phyloP scores from a whole-genome alignment of 2,888 invertebrate genomes.

The Odontomyia ornata region DNA sequence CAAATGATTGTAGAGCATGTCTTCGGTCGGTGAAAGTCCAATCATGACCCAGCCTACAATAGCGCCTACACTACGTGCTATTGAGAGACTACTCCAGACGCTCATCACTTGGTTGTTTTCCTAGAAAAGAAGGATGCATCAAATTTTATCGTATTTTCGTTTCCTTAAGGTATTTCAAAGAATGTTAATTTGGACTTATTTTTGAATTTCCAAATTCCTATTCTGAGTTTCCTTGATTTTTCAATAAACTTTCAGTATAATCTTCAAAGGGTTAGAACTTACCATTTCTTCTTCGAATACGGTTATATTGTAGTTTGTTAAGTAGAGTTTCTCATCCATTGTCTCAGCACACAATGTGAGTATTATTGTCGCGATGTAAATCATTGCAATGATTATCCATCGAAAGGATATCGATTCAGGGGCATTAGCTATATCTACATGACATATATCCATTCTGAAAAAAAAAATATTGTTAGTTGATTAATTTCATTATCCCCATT shows the following conservation, averaged over 20 bases:
- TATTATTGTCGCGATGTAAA: slow-evolving; percentile 64
- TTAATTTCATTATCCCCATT: not conserved
- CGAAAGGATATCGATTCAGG: slow-evolving; percentile 63
- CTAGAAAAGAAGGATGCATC: slow-evolving; percentile 51
- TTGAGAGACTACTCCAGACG: slow-evolving; percentile 67
- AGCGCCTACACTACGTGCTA: slow-evolving; percentile 67
- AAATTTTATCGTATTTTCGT: not conserved
- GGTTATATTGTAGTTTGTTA: slow-evolving; percentile 60
- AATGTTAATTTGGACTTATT: not conserved
- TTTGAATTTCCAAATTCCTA: too few species aligned
- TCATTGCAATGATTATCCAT: slow-evolving; percentile 64
- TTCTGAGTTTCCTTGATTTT: too few species aligned
- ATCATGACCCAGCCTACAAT: slow-evolving; percentile 68
- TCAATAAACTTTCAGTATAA: too few species aligned
- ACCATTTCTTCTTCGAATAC: slow-evolving; percentile 62
- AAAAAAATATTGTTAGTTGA: not conserved
- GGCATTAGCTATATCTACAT: slow-evolving; percentile 61
- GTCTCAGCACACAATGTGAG: slow-evolving; percentile 63
- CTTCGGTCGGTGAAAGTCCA: slow-evolving; percentile 65
- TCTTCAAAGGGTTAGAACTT: too few species aligned
- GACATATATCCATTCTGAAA: slow-evolving; percentile 63
- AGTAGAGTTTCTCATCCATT: slow-evolving; percentile 61
- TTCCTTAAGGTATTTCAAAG: not conserved
- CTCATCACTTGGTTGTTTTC: slow-evolving; percentile 64
- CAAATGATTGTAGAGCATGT: slow-evolving; percentile 66